A percentile compares a stretch with the other conserved stretches of the same genome.
phyloP scores from a whole-genome alignment of 2,113 vertebrate genomes.

The Pogona vitticeps region DNA sequence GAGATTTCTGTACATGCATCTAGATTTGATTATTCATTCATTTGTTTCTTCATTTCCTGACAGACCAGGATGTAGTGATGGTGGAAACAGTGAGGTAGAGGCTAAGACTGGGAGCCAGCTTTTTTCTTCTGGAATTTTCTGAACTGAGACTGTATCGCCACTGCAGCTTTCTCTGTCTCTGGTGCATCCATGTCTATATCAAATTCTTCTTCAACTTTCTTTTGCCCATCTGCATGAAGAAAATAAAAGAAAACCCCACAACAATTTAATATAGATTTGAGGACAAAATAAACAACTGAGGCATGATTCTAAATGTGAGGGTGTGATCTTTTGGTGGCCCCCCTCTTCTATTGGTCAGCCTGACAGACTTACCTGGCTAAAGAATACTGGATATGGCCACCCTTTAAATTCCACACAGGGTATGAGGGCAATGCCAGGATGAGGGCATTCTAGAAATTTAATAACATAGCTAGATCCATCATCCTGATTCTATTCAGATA shows the following conservation, averaged over 20 bases:
- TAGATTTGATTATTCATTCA: slow-evolving; percentile 26
- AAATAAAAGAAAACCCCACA: slow-evolving; percentile 44
- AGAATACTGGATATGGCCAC: neutral
- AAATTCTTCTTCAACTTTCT: slow-evolving; percentile 91
- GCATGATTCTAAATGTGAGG: no score
- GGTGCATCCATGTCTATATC: slow-evolving; percentile 94
- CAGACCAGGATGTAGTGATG: slow-evolving; percentile 57
- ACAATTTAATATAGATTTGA: slow-evolving; percentile 32
- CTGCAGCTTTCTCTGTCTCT: slow-evolving; percentile 83
- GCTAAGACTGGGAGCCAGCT: slow-evolving; percentile 82
- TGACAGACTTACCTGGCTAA: neutral
- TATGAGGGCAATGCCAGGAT: neutral
- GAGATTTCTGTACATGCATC: slow-evolving; percentile 78
- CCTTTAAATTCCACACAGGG: neutral
- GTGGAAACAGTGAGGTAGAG: slow-evolving; percentile 56
- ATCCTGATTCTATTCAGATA: no score
- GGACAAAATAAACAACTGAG: neutral
- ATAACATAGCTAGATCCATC: no score
- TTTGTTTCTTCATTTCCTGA: slow-evolving; percentile 59
- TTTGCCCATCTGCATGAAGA: slow-evolving; percentile 84
- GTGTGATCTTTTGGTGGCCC: neutral
- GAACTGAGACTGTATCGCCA: slow-evolving; percentile 98
- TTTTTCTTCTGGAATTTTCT: slow-evolving; percentile 99
- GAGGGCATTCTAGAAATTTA: neutral
- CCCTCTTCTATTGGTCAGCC: neutral